Base-by-base conservation (phyloP, 2,888 invertebrate species). In the Archips crataeganus region DNA sequence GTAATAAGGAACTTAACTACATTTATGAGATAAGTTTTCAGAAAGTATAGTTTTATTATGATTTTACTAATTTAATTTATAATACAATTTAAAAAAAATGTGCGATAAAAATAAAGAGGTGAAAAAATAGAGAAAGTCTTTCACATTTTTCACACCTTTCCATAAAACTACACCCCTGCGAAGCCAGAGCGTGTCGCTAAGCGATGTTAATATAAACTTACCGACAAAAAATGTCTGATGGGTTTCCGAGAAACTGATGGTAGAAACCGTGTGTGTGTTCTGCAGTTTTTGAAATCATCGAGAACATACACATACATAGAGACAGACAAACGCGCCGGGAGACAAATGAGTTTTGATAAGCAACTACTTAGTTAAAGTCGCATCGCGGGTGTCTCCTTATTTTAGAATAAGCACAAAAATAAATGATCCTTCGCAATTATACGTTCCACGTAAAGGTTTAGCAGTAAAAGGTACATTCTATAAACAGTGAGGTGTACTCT, bases 401-500 rank as follows among this genome's bases (percentile, higher is more conserved):
- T 57, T 57, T 32, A 23, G 32, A 62, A 62, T 4, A 45, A 45
- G 11, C 51, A 36, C 10, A 15, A 71, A 54, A 36, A 64, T n/a
- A 51, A 71, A 49, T 65, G 15, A 51, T 36, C 23, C 34, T 34
- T 54, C 42, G 34, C 61, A 71, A 62, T 61, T 45, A 61, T 66
- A 67, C 66, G 32, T 45, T 13, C 42, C 42, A 67, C 45, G 62
- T 57, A 62, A 62, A 73, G 63, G 51, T 70, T 74, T 61, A 74
- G 23, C 45, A 65, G 49, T 65, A 65, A 70, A 64, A 74, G 61
- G 66, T 59, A 73, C 42, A 74, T 74, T 68, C 54, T 59, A 64
- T 63, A 73, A 61, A 74, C 74, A 70, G 74, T 70, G 45, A 70
- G 74, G 70, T 74, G 70, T 65, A 70, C 65, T 74, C 69, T 64